Base-by-base conservation (phyloP, 2,113 vertebrate genomes). In the Ciconia stormi region DNA sequence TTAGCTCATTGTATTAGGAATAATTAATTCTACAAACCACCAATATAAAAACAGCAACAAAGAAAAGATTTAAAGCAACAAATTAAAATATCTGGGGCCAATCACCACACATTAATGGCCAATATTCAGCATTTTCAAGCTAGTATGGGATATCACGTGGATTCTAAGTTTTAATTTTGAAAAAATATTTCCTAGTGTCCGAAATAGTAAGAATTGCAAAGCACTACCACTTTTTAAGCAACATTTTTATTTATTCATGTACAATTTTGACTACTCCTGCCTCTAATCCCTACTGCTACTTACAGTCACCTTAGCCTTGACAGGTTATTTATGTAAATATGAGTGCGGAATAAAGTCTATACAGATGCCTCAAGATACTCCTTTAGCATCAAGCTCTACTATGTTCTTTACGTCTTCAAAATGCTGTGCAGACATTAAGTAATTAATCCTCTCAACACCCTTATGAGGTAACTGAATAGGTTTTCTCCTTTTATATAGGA, bases 371-470 rank as follows among this genome's bases (percentile, higher is more conserved):
- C 62, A 52, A 96, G 85, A 94, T 32, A 86, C 21, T 95, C 36
- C 47, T 95, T 86, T 40, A 90, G 52, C 38, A 91, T 36, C 38
- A 85, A 82, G 34, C 61, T 74, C 44, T 32, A 30, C 52, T 52
- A 44, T 53, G 59, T 25, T 71, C 80, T 81, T 93, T 63, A 83
- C 2, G 8, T 87, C 74, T 93, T 82, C 67, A 93, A 92, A 67
- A 88, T 32, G 63, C 69, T 94, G 58, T 27, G 82, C 87, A 87
- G 94, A 93, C 74, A 67, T 87, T 61, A 73, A 65, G 65, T 87
- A 89, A 97, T 91, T 84, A 95, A 94, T 92, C 85, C 81, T 84
- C 83, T 90, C 19, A 91, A 87, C 66, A 95, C 14, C 52, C 74
- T 80, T 90, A 94, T 94, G 90, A 95, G 61, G 90, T 87, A 94